Evolutionary conservation across 2,888 invertebrate species (phyloP), one percentile per base, ranked within the genome.

Genomic region (Ochropleura leucogaster): DNA sequence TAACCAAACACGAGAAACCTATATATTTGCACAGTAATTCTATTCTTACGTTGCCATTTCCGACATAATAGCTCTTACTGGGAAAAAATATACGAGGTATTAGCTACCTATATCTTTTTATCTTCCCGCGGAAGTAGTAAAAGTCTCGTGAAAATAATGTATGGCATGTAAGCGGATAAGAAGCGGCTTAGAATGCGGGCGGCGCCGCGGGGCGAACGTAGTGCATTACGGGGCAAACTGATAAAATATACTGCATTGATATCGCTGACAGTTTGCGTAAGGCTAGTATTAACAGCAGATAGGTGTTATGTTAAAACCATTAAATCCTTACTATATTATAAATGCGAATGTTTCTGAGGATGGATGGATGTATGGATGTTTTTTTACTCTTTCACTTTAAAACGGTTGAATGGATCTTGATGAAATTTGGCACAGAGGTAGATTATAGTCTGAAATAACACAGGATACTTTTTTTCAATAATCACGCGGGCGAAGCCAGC

Each of bases 81-180:
- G 42, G 70, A 68, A 77, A 80, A 77, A 81, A 77, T 78, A 80
- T 69, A 67, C 72, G 51, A 67, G 57, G 55, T 79, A 77, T 83
- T 77, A 71, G 62, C 60, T 16, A 16, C 60, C 59, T 76, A 82
- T 85, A 64, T 70, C 20, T 40, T 70, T 47, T 68, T 77, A 85
- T 85, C 74, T 75, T 46, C 30, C 49, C 42, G 57, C 68, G 85
- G 85, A 87, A 85, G 82, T 80, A 64, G 85, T 83, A 87, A 85
- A 87, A 85, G 78, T 85, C 77, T 16, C 16, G 65, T 60, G 76
- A 73, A 77, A 78, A 85, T 85, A 85, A 85, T 82, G 82, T 74
- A 80, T 79, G 71, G 79, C 59, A 30, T 82, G 82, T 72, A 20
- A 51, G 47, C 57, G 71, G 85, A 85, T 85, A 81, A 77, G 63